These are phyloP conservation scores for Trochalopteron elliotii DNA, from an alignment of 2,113 vertebrate genomes.

Conservation along the genomic window DNA sequence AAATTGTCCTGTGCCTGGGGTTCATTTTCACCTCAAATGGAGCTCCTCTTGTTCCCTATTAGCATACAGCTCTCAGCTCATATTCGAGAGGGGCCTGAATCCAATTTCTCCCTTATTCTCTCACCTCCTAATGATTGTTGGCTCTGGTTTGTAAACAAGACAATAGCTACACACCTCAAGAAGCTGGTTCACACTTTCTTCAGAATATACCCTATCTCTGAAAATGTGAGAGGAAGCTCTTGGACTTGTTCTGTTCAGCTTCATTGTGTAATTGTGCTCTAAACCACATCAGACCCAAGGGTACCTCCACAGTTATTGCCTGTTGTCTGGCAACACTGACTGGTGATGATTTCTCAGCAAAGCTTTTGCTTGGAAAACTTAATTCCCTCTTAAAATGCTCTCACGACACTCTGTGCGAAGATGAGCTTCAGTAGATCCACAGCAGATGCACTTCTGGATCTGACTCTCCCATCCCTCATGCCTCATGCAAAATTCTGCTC, in stretches of 20 bases:
- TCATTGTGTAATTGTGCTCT: not conserved
- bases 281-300: not conserved
- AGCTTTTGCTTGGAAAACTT: slow-evolving; percentile 43
- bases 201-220: not conserved
- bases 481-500: not conserved
- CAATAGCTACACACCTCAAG: not conserved
- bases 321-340: not conserved
- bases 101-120: not conserved
- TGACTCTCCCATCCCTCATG: not conserved
- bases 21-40: not conserved
- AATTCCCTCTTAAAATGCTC: slow-evolving; percentile 16
- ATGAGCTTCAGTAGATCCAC: not conserved
- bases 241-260: not conserved
- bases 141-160: not conserved
- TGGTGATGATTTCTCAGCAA: not conserved
- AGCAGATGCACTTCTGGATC: slow-evolving; percentile 35
- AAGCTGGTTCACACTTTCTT: not conserved
- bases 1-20: not conserved
- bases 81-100: not conserved
- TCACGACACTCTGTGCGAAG: not conserved
- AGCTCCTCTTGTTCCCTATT: not conserved
- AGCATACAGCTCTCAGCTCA: not conserved
- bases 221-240: not conserved
- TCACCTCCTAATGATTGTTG: not conserved
- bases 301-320: not conserved